Evolutionary conservation across 92 coral and sea anemone species (phyloP), one percentile per base, ranked within the genome.

Genomic region (Siderastrea siderea): DNA sequence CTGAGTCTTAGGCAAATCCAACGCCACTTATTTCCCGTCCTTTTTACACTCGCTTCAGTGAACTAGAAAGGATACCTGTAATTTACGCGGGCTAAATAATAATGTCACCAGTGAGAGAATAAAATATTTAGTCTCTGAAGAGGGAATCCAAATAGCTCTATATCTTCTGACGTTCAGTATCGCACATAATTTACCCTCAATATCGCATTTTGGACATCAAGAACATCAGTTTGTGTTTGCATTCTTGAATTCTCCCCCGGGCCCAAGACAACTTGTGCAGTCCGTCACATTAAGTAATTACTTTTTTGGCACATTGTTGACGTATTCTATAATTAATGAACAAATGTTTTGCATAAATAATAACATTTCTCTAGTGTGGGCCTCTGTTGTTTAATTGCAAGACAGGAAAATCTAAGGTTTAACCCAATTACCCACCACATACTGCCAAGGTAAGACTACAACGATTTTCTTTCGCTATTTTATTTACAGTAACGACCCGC

Each of bases 221-320:
- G 2, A 26, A 6, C 10, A 60, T 6, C 1, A 14, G 26, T 38
- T 60, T 0, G 3, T 47, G 16, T 0, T 74, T 8, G 13, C 47
- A 53, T 19, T 9, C 16, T 47, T 6, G 15, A 0, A 55, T 46
- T 6, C 6, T 74, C 62, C 16, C n/a, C 38, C 49, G 11, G 6
- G 10, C 12, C 4, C n/a, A 12, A 45, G 38, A 26, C 48, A 73
- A 26, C 44, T 73, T 44, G 10, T 73, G 64, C 47, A 48, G 74
- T 61, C 5, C 3, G n/a, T 62, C 52, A 52, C 81, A 84, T 84
- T 75, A 84, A 74, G 87, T 84, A 73, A 84, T 84, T 68, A 70
- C 50, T 69, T 57, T 79, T 71, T 75, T 84, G 74, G 17, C 82
- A 84, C 88, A 84, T 85, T 77, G 77, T 78, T 85, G 84, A 85